Base-by-base conservation (phyloP, 2,888 invertebrate species). In the Meiosimyza platycephala region DNA sequence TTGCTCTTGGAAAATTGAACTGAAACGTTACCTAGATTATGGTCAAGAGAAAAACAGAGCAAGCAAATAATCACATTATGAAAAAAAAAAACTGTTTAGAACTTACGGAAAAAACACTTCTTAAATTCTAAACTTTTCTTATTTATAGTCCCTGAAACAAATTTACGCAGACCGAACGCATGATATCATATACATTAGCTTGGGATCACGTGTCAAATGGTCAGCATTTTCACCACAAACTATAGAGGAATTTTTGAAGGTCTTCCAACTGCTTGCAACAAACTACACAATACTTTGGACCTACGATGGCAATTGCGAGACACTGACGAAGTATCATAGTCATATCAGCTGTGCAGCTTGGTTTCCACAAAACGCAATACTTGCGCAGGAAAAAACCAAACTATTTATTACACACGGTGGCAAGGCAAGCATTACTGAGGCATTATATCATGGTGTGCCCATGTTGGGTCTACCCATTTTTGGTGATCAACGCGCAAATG, bases 401-500 rank as follows among this genome's bases (percentile, higher is more conserved):
- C 72, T 86, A 5, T 85, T 86, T 67, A 81, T 85, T 18, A 84
- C 84, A 0, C 84, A 82, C 22, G 82, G 86, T 6, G 94, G 94
- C 16, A 89, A 94, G 0, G 89, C 94, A 40, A 93, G 93, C 79
- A 90, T 93, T 87, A 93, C 92, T 80, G 94, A 94, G 85, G 92
- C 94, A 0, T 92, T 93, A 33, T 93, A 92, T 85, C 93, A 93
- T 80, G 94, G 92, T 3, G 92, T 93, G 0, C 94, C 94, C 0
- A 90, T 94, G 6, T 90, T 94, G 60, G 91, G 92, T 0, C 89
- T 94, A 63, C 94, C 94, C 0, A 91, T 94, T 1, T 92, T 93
- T 84, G 94, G 93, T 77, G 94, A 94, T 83, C 94, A 94, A 85
- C 93, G 93, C 76, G 90, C 92, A 1, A 94, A 94, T 83, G 91